Percentiles rank a stretch among this genome's conserved stretches.
Evolutionary conservation across 2,797 vertebrate genomes (phyloP).

Genomic region (Pipistrellus pygmaeus): DNA sequence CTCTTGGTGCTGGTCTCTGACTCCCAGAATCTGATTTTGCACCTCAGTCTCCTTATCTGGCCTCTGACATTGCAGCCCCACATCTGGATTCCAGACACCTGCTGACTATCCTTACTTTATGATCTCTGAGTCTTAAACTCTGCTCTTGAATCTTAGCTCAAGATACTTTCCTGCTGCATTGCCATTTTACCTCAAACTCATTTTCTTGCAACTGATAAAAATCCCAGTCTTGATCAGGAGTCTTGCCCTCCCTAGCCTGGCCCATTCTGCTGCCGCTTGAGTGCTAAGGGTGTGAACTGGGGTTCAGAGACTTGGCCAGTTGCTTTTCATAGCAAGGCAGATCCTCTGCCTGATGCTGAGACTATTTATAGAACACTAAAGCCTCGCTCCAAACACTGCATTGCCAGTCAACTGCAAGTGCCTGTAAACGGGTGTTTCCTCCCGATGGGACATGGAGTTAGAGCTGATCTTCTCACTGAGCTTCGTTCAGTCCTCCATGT

Average conservation of each 20-base stretch:
- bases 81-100: neutral
- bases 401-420: neutral
- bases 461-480: neutral
- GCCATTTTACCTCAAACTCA: neutral
- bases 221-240: neutral
- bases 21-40: neutral
- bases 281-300: neutral
- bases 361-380: neutral
- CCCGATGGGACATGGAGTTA: accelerated
- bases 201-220: neutral
- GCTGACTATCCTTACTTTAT: neutral
- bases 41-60: neutral
- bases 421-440: neutral
- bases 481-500: neutral
- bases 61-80: neutral
- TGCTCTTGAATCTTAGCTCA: neutral
- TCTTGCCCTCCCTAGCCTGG: neutral
- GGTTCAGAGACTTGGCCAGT: neutral
- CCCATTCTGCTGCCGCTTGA: neutral
- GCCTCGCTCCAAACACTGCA: neutral
- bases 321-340: neutral
- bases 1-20: neutral
- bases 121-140: neutral
- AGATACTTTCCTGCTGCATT: neutral
- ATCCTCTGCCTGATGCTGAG: neutral